Evolutionary conservation across 2,797 vertebrate species (phyloP).

Genomic region (Fratercula arctica): DNA sequence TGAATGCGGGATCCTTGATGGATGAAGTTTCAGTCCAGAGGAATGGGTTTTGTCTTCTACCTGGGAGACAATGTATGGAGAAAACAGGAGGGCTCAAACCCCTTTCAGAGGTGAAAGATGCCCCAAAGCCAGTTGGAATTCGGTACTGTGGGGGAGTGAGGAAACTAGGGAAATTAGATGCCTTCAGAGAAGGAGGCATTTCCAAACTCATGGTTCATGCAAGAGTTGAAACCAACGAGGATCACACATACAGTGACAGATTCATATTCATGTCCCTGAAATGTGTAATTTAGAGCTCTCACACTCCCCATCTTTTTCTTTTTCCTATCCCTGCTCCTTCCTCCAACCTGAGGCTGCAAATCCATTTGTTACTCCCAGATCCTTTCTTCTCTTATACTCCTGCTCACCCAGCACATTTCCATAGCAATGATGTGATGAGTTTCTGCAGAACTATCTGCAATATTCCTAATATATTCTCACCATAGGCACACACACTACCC

Average conservation of each 20-base stretch:
- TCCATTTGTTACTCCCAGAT: not conserved
- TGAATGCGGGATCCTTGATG: not conserved
- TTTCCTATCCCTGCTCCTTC: not conserved
- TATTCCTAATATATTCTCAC: not conserved
- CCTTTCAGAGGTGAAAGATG: not conserved
- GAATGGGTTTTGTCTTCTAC: not conserved
- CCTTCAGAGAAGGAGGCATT: not conserved
- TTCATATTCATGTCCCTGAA: not conserved
- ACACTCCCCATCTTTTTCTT: too few relatives aligned
- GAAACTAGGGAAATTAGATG: not conserved
- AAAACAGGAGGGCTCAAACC: not conserved
- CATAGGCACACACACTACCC: not conserved
- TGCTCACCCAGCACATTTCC: accelerated
- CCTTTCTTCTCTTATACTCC: not conserved
- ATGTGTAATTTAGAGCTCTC: not conserved
- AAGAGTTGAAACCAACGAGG: accelerated
- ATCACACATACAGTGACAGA: accelerated
- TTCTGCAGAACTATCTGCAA: not conserved
- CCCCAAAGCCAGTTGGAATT: not conserved
- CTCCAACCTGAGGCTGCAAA: not conserved
- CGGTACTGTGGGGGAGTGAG: accelerated
- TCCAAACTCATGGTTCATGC: not conserved
- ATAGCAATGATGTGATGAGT: not conserved
- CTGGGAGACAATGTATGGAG: not conserved
- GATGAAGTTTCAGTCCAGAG: not conserved